Conservation (phyloP, 2,113 vertebrate genomes). For the Emberiza fucata region DNA sequence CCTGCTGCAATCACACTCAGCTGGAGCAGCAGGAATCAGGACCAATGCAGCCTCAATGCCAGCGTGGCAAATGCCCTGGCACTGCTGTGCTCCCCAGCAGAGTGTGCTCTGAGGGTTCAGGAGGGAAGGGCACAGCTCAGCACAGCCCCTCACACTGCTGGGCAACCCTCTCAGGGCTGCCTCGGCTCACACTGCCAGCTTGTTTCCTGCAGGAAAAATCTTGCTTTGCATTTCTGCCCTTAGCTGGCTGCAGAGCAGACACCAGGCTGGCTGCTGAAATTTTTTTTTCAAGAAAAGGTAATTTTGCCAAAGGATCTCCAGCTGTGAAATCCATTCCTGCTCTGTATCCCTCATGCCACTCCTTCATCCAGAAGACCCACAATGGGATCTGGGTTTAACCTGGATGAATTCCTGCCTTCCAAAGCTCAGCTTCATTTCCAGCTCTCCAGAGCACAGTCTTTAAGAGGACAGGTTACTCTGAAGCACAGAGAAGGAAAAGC, state of each 20-base stretch:
- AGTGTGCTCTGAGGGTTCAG: background rate
- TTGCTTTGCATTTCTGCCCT: background rate
- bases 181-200: background rate
- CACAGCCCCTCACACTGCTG: background rate
- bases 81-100: background rate
- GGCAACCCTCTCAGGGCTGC: background rate
- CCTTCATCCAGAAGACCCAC: background rate
- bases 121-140: background rate
- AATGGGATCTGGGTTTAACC: background rate
- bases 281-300: background rate
- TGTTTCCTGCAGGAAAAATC: background rate
- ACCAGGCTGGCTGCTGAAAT: background rate
- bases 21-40: background rate
- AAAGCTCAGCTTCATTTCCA: background rate
- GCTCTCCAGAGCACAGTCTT: background rate
- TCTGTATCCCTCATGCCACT: fast-evolving
- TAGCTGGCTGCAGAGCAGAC: background rate
- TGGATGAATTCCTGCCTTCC: background rate
- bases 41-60: background rate
- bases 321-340: background rate
- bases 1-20: background rate
- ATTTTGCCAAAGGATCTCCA: background rate
- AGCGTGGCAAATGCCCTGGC: background rate
- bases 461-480: background rate
- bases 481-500: background rate